phyloP scores from a whole-genome alignment of 2,888 invertebrate genomes.

The Odontocolon sp. region DNA sequence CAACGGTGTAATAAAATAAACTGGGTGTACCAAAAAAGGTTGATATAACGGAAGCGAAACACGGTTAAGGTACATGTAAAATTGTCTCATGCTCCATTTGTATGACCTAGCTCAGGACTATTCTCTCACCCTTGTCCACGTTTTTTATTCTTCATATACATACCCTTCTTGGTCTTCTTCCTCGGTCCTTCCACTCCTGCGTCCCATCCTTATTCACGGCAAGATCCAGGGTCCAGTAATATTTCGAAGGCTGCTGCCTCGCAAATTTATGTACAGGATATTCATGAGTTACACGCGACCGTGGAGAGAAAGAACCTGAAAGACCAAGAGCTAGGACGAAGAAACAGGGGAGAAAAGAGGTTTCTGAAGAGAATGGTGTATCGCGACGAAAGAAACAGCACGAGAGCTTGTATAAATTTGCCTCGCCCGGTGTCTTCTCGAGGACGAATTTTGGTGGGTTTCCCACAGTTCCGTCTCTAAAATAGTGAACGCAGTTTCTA shows the following conservation, averaged over 20 bases:
- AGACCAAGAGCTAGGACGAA: slow-evolving; percentile 21
- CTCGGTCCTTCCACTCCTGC: slow-evolving; percentile 56
- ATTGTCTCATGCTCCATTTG: slow-evolving; percentile 12
- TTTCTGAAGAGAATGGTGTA: slow-evolving; percentile 43
- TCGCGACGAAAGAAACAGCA: slow-evolving; percentile 25
- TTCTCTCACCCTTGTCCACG: slow-evolving; percentile 3
- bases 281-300: slow-evolving; percentile 60
- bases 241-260: slow-evolving; percentile 62
- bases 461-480: not conserved
- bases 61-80: not conserved
- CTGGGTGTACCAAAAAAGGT: not conserved
- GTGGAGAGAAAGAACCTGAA: slow-evolving; percentile 41
- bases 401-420: slow-evolving; percentile 60
- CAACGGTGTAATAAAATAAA: too few relatives aligned
- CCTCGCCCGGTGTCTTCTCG: slow-evolving; percentile 27
- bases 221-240: slow-evolving; percentile 62
- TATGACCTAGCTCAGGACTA: not conserved
- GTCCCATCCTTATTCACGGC: slow-evolving; percentile 49
- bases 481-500: slow-evolving; percentile 3
- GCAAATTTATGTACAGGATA: slow-evolving; percentile 67
- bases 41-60: not conserved
- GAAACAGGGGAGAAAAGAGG: slow-evolving; percentile 5
- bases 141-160: slow-evolving; percentile 43
- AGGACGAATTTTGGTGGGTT: slow-evolving; percentile 30
- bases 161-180: slow-evolving; percentile 26